Evolutionary conservation across 2,797 vertebrate genomes (phyloP), one percentile per base, ranked within the genome.

Genomic region (Clarias pachynema): DNA sequence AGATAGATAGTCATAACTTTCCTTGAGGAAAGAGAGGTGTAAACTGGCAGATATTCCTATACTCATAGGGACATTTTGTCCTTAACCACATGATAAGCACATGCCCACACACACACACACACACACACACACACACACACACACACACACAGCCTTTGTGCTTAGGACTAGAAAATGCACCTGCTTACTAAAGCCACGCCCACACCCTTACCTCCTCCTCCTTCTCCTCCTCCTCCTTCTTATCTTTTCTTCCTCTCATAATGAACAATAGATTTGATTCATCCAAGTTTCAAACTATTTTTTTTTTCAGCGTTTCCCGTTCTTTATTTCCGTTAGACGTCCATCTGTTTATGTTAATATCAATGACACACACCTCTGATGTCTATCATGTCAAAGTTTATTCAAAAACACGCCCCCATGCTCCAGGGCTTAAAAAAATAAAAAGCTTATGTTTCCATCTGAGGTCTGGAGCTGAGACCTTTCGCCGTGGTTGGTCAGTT

Each of bases 171-270:
- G 24, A 60, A 90, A 82, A 86, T 83, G 84, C 87, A 86, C 90
- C 86, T 87, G 90, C 81, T 88, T 72, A 89, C 56, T 90, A 81
- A 79, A 89, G 91, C 74, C 87, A 90, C 60, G 83, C 62, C 69
- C 69, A 90, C 60, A 83, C 60, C 69, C 68, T 20, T 72, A 84
- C 86, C 83, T 34, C 20, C 12, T 37, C 44, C 15, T 62, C 8
- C 63, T 40, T 26, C 26, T 62, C 12, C 63, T 40, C 63, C 26
- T 68, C 63, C 62, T 26, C 62, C 75, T 40, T 63, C 37, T 8
- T n/a, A 29, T 65, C 59, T 29, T 65, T 65, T 65, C 24, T 49
- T 44, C 40, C 9, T 12, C 72, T 31, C 82, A 56, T 31, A 81
- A 79, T 26, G 83, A 80, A 40, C 86, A 89, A 60, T 69, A 70